A percentile compares a stretch with the other conserved stretches of the same genome.
These are phyloP conservation scores for Arctia plantaginis DNA, from an alignment of 2,888 invertebrate genomes.

Conservation along the genomic window DNA sequence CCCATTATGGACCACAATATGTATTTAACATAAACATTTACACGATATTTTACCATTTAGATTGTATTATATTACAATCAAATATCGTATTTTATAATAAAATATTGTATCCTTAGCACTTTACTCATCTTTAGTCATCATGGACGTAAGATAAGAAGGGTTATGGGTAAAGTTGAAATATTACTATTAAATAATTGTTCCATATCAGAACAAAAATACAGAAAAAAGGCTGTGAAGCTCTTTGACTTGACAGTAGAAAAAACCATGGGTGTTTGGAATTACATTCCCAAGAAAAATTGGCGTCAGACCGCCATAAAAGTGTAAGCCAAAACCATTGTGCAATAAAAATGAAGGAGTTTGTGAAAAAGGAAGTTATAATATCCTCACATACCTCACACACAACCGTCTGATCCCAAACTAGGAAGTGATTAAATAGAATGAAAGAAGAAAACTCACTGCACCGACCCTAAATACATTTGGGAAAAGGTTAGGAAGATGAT, in stretches of 20 bases:
- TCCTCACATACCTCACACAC: too few relatives aligned
- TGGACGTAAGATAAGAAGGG: background rate
- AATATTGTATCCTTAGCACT: background rate
- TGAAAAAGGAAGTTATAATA: too few relatives aligned
- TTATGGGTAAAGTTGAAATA: background rate
- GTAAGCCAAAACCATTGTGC: too few relatives aligned
- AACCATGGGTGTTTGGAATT: too few relatives aligned
- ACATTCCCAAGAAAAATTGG: too few relatives aligned
- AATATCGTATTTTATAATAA: background rate
- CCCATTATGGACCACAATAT: slow-evolving; percentile 11
- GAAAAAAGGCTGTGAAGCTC: too few relatives aligned
- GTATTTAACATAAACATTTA: slow-evolving; percentile 11
- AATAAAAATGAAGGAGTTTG: too few relatives aligned
- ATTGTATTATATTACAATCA: background rate
- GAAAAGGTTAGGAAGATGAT: too few relatives aligned
- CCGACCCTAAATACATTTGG: background rate
- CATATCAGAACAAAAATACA: background rate
- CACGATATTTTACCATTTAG: background rate
- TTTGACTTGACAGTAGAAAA: background rate
- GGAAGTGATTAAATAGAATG: too few relatives aligned
- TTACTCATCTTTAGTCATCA: background rate
- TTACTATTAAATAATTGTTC: background rate
- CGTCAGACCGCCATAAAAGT: too few relatives aligned
- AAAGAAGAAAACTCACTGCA: too few relatives aligned
- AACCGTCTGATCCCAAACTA: too few relatives aligned